These are phyloP conservation scores for Dunckerocampus dactyliophorus DNA, from an alignment of 2,113 vertebrate species.

Conservation along the genomic window DNA sequence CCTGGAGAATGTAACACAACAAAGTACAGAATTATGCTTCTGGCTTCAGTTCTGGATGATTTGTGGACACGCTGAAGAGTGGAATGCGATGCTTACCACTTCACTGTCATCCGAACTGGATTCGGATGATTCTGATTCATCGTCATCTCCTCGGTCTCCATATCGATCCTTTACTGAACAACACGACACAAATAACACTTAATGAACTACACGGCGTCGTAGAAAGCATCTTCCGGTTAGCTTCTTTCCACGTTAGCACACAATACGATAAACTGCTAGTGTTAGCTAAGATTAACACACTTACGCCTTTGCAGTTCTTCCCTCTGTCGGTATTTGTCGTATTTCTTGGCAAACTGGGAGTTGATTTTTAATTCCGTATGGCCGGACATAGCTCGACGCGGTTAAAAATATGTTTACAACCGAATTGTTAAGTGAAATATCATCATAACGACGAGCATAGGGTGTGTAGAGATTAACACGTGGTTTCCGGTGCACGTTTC, in stretches of 20 bases:
- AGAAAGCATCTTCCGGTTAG: slow-evolving; percentile 20
- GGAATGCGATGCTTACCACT: slow-evolving; percentile 61
- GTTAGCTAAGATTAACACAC: slow-evolving; percentile 48
- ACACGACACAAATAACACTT: background rate
- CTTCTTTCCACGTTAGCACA: background rate
- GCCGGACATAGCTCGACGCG: slow-evolving; percentile 49
- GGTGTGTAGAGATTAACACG: slow-evolving; percentile 11
- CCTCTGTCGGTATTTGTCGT: slow-evolving; percentile 82
- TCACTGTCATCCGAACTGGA: slow-evolving; percentile 77
- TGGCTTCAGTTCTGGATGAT: no score
- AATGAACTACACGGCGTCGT: rapidly evolving
- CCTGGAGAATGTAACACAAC: slow-evolving; percentile 54
- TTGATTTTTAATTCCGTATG: slow-evolving; percentile 75
- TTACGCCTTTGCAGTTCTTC: slow-evolving; percentile 87
- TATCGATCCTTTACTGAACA: slow-evolving; percentile 83
- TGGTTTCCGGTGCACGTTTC: slow-evolving; percentile 40
- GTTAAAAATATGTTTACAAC: background rate
- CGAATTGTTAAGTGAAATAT: background rate
- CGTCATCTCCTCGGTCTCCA: slow-evolving; percentile 63
- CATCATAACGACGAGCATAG: slow-evolving; percentile 6
- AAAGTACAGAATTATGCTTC: background rate
- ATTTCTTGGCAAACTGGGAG: slow-evolving; percentile 77
- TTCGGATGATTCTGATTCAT: slow-evolving; percentile 72
- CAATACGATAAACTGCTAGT: background rate
- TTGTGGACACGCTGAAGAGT: background rate